phyloP scores from a whole-genome alignment of 2,888 invertebrate genomes.

The Cephus rjabovi region DNA sequence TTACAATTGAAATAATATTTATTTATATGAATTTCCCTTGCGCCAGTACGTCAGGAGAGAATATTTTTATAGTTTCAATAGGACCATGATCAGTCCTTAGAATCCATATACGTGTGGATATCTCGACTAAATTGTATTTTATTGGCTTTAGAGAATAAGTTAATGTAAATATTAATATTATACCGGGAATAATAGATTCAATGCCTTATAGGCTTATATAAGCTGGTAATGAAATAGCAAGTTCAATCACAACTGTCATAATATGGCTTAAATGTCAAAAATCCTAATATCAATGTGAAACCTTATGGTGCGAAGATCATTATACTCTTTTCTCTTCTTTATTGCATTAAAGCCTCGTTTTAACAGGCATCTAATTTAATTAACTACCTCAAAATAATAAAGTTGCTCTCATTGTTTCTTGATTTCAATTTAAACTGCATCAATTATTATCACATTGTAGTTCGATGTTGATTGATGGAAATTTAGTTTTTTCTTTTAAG shows the following conservation, averaged over 20 bases:
- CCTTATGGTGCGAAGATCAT: neutral
- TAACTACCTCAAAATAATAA: neutral
- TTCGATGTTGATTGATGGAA: neutral
- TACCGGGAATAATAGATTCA: neutral
- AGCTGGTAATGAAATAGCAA: neutral
- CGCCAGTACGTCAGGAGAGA: neutral
- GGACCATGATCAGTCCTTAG: neutral
- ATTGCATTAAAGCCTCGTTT: neutral
- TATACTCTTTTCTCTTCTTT: neutral
- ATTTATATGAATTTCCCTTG: conserved; percentile 6
- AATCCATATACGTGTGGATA: neutral
- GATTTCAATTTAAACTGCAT: neutral
- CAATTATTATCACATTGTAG: neutral
- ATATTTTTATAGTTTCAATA: neutral
- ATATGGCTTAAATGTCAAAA: neutral
- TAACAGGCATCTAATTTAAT: neutral
- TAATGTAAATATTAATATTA: neutral
- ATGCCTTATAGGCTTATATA: neutral
- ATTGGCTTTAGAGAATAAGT: neutral
- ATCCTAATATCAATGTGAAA: neutral
- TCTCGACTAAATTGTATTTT: neutral
- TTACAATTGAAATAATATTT: neutral
- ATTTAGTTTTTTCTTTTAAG: neutral
- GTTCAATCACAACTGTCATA: neutral
- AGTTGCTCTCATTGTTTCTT: neutral